phyloP scores from a whole-genome alignment of 2,113 vertebrate species.

The Anguilla rostrata region DNA sequence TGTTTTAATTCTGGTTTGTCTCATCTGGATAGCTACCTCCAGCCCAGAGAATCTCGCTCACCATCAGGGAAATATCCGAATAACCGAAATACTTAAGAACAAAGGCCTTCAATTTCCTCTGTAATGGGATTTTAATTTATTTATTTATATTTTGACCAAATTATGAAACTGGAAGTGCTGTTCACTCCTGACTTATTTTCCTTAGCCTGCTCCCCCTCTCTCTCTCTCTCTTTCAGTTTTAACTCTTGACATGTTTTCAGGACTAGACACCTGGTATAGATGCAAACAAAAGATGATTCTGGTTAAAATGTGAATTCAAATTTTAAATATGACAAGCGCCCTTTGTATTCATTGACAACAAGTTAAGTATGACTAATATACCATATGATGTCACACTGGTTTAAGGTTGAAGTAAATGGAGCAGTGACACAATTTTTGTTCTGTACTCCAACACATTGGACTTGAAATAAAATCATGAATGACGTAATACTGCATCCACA shows the following conservation, averaged over 20 bases:
- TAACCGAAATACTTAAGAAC: constrained; percentile 72
- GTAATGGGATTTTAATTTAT: constrained; percentile 68
- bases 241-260: not conserved
- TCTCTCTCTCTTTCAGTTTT: constrained; percentile 24
- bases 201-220: constrained; percentile 32
- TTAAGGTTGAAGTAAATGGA: constrained; percentile 68
- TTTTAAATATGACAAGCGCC: constrained; percentile 68
- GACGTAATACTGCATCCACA: too few species aligned
- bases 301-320: constrained; percentile 56
- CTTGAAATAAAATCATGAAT: too few species aligned
- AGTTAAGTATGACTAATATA: constrained; percentile 74
- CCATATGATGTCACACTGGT: constrained; percentile 62
- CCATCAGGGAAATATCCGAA: constrained; percentile 76
- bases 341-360: constrained; percentile 74
- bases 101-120: constrained; percentile 76
- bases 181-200: constrained; percentile 28
- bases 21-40: constrained; percentile 77
- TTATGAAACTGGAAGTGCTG: constrained; percentile 44
- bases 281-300: constrained; percentile 45
- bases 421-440: not conserved
- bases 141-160: constrained; percentile 49
- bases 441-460: not conserved
- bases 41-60: constrained; percentile 62
- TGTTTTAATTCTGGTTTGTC: constrained; percentile 77
- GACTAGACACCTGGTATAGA: constrained; percentile 27